Percentiles rank a stretch among this genome's conserved stretches.
Evolutionary conservation across 1,140 invertebrate species (phyloP).

Genomic region (Colletes gigas): DNA sequence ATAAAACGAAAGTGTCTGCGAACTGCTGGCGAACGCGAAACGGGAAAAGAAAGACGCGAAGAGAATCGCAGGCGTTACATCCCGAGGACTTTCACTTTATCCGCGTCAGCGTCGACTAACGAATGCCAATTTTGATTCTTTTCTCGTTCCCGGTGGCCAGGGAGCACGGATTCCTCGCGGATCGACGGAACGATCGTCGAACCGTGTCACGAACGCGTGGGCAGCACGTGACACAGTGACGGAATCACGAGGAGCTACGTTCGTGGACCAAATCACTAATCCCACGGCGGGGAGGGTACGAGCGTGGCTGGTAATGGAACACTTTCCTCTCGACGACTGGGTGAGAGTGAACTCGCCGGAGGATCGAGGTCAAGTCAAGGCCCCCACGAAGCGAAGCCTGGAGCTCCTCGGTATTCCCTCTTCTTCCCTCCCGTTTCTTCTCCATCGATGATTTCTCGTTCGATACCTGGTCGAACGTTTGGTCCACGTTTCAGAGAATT

Average conservation of each 20-base stretch:
- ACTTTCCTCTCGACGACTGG: slow-evolving; percentile 80
- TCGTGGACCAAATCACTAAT: slow-evolving; percentile 63
- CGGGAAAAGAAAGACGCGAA: neutral
- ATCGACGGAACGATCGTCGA: neutral
- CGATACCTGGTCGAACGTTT: neutral
- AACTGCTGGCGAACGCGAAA: neutral
- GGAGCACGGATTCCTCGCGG: neutral
- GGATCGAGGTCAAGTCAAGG: slow-evolving; percentile 82
- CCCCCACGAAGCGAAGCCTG: slow-evolving; percentile 75
- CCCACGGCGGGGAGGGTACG: slow-evolving; percentile 31
- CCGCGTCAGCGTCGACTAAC: neutral
- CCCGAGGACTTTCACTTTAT: slow-evolving; percentile 57
- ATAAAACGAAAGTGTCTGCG: slow-evolving; percentile 31
- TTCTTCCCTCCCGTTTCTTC: neutral
- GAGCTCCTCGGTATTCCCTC: slow-evolving; percentile 46
- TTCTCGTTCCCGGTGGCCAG: neutral
- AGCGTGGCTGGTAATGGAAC: slow-evolving; percentile 74
- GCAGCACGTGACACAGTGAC: neutral
- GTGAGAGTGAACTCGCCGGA: slow-evolving; percentile 80
- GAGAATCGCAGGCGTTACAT: slow-evolving; percentile 4
- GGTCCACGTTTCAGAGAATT: no score
- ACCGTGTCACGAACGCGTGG: slow-evolving; percentile 3
- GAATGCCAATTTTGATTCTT: slow-evolving; percentile 9
- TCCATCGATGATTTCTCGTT: neutral
- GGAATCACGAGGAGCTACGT: neutral